Evolutionary conservation across 2,113 vertebrate genomes (phyloP).

Genomic region (Microtus oregoni): DNA sequence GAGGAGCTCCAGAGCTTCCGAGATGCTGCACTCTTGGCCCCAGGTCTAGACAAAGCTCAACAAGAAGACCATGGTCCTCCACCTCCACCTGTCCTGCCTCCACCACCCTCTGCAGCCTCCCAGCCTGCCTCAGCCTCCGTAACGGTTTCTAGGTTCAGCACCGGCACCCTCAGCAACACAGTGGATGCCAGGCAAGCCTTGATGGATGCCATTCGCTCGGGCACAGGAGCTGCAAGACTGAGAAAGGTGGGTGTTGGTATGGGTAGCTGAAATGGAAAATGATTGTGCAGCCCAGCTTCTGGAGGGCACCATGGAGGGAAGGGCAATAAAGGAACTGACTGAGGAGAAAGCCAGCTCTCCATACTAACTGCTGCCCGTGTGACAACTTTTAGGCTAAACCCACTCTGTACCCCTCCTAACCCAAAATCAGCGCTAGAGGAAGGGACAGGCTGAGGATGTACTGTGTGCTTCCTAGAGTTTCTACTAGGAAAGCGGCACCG

Average conservation of each 20-base stretch:
- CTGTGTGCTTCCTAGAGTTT: fast-evolving
- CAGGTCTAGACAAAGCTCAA: constrained; percentile 2
- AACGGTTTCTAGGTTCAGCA: constrained; percentile 63
- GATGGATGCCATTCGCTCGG: constrained; percentile 95
- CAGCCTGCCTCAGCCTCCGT: constrained; percentile 49
- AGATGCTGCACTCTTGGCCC: constrained; percentile 53
- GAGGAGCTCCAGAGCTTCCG: constrained; percentile 88
- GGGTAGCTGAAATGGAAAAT: not conserved
- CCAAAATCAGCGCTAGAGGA: not conserved
- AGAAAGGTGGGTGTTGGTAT: constrained; percentile 89
- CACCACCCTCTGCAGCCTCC: constrained; percentile 67
- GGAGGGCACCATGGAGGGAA: not conserved
- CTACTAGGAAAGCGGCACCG: fast-evolving
- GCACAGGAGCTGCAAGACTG: constrained; percentile 92
- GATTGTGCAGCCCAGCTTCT: not conserved
- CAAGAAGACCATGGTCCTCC: constrained; percentile 49
- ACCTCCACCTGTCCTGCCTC: constrained; percentile 65
- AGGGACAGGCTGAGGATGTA: fast-evolving
- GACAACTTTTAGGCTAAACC: not conserved
- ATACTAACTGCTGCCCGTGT: not conserved
- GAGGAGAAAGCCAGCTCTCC: not conserved
- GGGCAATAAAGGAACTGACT: not conserved
- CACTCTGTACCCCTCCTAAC: fast-evolving
- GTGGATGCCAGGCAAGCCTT: constrained; percentile 90
- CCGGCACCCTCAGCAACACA: constrained; percentile 72